Evolutionary conservation across 2,888 invertebrate species (phyloP), one percentile per base, ranked within the genome.

Genomic region (Dicyrtoma fusca): DNA sequence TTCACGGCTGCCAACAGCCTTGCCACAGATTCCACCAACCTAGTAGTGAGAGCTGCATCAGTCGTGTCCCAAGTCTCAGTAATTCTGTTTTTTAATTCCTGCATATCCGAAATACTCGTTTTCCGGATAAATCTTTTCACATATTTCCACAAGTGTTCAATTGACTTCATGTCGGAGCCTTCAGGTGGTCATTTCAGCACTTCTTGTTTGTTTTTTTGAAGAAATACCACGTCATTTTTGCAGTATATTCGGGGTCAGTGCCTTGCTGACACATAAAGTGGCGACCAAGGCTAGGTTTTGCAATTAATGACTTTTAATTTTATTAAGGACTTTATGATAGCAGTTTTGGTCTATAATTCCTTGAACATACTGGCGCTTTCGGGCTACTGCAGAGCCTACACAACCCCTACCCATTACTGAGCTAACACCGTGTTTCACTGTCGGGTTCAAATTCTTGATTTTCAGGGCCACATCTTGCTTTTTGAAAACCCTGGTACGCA

Each of bases 171-270:
- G 53, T 70, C 74, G 5, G 65, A 71, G 42, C 65, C 59, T 44
- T 74, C 59, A 8, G 74, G 13, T 23, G 74, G 74, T 61, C 65
- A 71, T 10, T 70, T 51, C 21, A 74, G 21, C n/a, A 71, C 59
- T 10, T 55, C 19, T 19, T n/a, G 71, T 21, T 25, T 59, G 51
- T 66, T 47, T 65, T 59, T 17, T 17, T 47, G 26, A 74, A 71
- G 21, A 21, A 70, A 23, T 69, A 23, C 23, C 1, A 13, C 14
- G 44, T 23, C 17, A 14, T 26, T 23, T 62, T 21, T 8, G 69
- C 63, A 1, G 49, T 53, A 42, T 71, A 63, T 49, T 62, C 53
- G 1, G 63, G 71, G 21, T 62, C 63, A 17, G 51, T 71, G 49
- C 64, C 63, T n/a, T 34, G 34, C 34, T 34, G 34, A 34, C 3